Percentiles rank a stretch among this genome's conserved stretches.
phyloP scores from a whole-genome alignment of 1,140 invertebrate genomes.

The Sesamia nonagrioides region DNA sequence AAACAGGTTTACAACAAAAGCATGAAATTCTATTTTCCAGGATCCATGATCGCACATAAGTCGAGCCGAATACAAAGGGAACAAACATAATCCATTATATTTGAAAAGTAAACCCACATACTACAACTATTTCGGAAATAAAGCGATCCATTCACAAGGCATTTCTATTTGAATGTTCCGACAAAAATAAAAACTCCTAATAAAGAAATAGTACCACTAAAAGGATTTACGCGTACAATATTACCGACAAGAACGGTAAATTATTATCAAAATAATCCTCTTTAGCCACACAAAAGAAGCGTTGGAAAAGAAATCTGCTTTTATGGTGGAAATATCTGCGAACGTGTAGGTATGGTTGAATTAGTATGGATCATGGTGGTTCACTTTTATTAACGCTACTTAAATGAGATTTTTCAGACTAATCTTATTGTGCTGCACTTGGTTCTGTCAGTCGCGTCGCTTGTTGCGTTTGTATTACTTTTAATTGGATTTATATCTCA shows the following conservation, averaged over 20 bases:
- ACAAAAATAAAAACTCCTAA: slow-evolving; percentile 46
- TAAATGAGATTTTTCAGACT: slow-evolving; percentile 26
- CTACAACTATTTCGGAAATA: slow-evolving; percentile 36
- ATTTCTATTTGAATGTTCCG: slow-evolving; percentile 46
- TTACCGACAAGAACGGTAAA: slow-evolving; percentile 50
- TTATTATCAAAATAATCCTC: slow-evolving; percentile 53
- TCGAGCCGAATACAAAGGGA: background rate
- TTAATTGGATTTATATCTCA: background rate
- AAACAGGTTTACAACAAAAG: background rate
- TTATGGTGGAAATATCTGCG: slow-evolving; percentile 30
- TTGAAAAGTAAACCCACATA: slow-evolving; percentile 14
- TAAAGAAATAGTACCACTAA: slow-evolving; percentile 50
- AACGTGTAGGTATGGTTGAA: slow-evolving; percentile 39
- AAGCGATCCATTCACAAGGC: slow-evolving; percentile 40
- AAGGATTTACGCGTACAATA: slow-evolving; percentile 53
- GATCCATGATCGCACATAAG: background rate
- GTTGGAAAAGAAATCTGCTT: slow-evolving; percentile 45
- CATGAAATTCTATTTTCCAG: background rate
- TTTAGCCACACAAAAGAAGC: slow-evolving; percentile 44
- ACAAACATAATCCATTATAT: background rate
- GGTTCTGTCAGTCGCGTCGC: background rate
- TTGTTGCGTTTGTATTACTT: background rate
- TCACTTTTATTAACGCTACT: slow-evolving; percentile 25
- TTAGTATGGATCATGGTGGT: slow-evolving; percentile 36
- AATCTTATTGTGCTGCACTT: slow-evolving; percentile 18